These are phyloP conservation scores for Muntiacus muntjak DNA, from an alignment of 2,113 vertebrate genomes.

Conservation along the genomic window DNA sequence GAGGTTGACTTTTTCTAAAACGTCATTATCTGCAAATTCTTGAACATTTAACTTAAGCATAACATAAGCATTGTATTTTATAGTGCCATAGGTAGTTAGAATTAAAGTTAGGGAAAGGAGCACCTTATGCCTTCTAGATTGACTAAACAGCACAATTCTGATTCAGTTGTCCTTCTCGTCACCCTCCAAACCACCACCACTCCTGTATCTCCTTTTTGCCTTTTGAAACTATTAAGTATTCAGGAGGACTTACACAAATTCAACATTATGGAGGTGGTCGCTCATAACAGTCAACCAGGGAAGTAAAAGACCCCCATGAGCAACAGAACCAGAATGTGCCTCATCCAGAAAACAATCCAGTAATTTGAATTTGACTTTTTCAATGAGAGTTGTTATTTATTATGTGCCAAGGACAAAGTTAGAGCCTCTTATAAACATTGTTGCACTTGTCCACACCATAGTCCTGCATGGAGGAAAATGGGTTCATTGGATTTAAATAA, in stretches of 20 bases:
- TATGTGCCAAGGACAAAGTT: not conserved
- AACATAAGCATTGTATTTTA: not conserved
- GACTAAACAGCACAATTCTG: not conserved
- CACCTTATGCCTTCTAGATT: not conserved
- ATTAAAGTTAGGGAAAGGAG: not conserved
- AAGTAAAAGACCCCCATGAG: not conserved
- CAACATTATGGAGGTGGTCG: not conserved
- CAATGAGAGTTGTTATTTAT: not conserved
- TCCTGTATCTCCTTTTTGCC: too few relatives aligned
- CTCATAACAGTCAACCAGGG: not conserved
- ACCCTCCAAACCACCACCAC: not conserved
- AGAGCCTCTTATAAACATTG: not conserved
- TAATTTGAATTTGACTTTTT: not conserved
- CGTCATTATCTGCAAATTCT: not conserved
- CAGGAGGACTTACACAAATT: not conserved
- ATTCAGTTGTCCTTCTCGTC: not conserved
- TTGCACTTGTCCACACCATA: not conserved
- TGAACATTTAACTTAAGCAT: not conserved
- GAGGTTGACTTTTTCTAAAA: constrained; percentile 32
- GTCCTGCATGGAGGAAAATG: not conserved
- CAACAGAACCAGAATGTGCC: not conserved
- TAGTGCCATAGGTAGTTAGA: not conserved
- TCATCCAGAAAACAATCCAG: not conserved
- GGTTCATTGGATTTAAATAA: not conserved
- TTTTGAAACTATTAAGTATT: not conserved